Evolutionary conservation across 2,113 vertebrate genomes (phyloP).

Genomic region (Hypocryptadius cinnamomeus): DNA sequence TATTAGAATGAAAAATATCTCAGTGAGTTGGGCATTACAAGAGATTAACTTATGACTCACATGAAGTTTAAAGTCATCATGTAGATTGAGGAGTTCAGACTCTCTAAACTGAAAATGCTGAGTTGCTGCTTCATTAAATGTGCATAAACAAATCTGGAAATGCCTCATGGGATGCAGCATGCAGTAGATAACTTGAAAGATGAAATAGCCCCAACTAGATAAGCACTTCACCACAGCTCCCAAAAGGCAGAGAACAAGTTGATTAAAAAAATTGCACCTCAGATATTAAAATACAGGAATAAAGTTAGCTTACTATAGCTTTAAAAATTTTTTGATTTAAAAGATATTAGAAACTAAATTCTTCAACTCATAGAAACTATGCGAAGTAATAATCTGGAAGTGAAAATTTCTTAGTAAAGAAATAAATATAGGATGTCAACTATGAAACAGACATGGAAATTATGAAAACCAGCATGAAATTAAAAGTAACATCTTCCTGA

Average conservation of each 20-base stretch:
- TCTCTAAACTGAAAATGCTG: background rate
- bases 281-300: background rate
- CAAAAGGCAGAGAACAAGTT: background rate
- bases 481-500: background rate
- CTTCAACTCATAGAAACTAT: background rate
- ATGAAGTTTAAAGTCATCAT: background rate
- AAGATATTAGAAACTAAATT: background rate
- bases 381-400: background rate
- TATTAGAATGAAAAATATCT: background rate
- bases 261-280: background rate
- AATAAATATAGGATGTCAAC: background rate
- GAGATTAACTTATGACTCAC: background rate
- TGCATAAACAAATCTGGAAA: background rate
- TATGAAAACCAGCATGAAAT: background rate
- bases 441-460: background rate
- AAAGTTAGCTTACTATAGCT: background rate
- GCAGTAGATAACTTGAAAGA: background rate
- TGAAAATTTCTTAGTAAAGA: background rate
- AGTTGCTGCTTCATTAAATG: background rate
- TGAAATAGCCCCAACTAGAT: background rate
- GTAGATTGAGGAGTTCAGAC: background rate
- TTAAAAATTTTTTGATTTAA: background rate
- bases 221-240: background rate
- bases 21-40: background rate
- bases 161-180: background rate